Conservation (phyloP, 2,888 invertebrate species). For the Scaptomyza parva region DNA sequence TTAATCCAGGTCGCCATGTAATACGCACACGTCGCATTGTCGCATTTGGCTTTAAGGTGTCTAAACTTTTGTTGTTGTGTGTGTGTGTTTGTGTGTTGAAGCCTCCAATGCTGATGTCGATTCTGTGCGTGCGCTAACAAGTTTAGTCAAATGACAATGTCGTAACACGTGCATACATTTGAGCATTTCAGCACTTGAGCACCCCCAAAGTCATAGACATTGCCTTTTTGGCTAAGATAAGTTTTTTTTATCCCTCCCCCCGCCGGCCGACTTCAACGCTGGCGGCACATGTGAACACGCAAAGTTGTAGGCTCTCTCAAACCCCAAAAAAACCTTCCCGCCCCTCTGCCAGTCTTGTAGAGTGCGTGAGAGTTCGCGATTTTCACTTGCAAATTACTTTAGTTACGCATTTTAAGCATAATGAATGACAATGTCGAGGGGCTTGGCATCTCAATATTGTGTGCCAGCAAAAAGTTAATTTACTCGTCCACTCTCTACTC, state of each 20-base stretch:
- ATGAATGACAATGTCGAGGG: conserved; percentile 65
- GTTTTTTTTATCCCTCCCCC: too few relatives aligned
- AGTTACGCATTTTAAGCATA: conserved; percentile 77
- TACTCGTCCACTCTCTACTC: conserved; percentile 36
- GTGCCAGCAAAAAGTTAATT: conserved; percentile 57
- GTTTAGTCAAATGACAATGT: conserved; percentile 80
- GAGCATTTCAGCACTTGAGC: conserved; percentile 46
- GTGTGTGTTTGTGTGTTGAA: conserved; percentile 23
- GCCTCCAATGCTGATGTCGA: conserved; percentile 5
- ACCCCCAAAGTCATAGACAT: conserved; percentile 32
- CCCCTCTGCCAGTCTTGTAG: not conserved
- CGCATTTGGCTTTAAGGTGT: conserved; percentile 51
- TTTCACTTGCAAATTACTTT: conserved; percentile 75
- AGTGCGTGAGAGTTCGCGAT: conserved; percentile 46
- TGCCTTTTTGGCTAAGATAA: conserved; percentile 30
- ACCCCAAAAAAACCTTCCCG: not conserved
- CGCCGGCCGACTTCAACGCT: conserved; percentile 18
- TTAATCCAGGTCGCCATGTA: conserved; percentile 19
- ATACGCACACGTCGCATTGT: conserved; percentile 37
- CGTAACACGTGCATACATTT: conserved; percentile 75
- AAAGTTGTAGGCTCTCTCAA: conserved; percentile 24
- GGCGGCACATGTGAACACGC: conserved; percentile 63
- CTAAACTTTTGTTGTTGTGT: conserved; percentile 46
- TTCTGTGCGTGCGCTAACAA: conserved; percentile 67
- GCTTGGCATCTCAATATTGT: conserved; percentile 22